phyloP scores from a whole-genome alignment of 2,113 vertebrate species.

The Charina bottae region DNA sequence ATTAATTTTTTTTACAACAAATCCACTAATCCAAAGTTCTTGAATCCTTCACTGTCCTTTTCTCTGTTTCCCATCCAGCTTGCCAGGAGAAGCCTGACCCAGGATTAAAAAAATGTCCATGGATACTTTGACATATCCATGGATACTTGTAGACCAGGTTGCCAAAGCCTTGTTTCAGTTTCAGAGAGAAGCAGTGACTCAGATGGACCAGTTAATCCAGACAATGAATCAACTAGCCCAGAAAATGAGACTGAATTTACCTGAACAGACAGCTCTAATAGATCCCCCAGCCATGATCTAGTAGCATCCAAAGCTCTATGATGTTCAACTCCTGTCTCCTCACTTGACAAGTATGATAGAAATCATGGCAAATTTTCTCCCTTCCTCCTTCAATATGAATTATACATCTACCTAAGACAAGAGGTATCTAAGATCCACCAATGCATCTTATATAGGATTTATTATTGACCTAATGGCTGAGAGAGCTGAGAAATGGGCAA shows the following conservation, averaged over 20 bases:
- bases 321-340: background rate
- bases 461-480: background rate
- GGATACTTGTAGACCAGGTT: background rate
- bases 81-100: background rate
- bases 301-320: background rate
- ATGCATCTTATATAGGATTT: background rate
- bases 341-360: background rate
- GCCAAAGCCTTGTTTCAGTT: background rate
- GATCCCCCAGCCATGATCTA: background rate
- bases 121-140: background rate
- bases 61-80: background rate
- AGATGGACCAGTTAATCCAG: background rate
- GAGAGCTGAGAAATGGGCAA: background rate
- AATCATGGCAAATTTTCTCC: background rate
- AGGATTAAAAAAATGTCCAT: background rate
- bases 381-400: background rate
- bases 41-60: background rate
- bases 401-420: background rate
- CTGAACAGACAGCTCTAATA: background rate
- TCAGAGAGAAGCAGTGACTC: background rate
- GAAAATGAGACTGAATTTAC: background rate
- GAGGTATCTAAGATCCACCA: background rate
- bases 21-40: background rate
- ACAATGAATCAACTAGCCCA: background rate
- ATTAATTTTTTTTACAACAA: background rate